phyloP scores from a whole-genome alignment of 2,888 invertebrate species.

The Ophion obscuratus region DNA sequence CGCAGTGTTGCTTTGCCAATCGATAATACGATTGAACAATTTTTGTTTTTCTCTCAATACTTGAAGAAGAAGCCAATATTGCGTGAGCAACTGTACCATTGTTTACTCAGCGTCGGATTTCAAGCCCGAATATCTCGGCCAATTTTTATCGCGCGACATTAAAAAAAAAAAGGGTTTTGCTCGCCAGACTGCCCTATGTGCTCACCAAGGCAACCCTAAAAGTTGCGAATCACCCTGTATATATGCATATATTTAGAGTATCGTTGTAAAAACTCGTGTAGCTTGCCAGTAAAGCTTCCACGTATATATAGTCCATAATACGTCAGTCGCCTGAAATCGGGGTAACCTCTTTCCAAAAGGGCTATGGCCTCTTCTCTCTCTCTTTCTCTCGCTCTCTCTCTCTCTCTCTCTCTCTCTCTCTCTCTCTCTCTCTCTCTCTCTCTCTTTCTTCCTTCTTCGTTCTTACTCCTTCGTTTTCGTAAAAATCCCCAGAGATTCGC shows the following conservation, averaged over 20 bases:
- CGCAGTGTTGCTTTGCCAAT: too few species aligned
- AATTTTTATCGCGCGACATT: too few species aligned
- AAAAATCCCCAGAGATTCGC: slow-evolving; percentile 28
- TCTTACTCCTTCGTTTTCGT: slow-evolving; percentile 23
- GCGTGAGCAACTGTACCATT: too few species aligned
- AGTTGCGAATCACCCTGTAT: background rate
- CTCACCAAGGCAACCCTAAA: too few species aligned
- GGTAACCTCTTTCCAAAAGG: slow-evolving; percentile 72
- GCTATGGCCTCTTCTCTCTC: slow-evolving; percentile 51
- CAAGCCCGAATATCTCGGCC: too few species aligned
- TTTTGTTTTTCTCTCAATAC: too few species aligned
- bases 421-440: slow-evolving; percentile 24
- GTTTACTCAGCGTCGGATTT: too few species aligned
- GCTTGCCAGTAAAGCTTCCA: slow-evolving; percentile 33
- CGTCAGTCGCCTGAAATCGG: slow-evolving; percentile 69
- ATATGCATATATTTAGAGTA: background rate
- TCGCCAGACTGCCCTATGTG: too few species aligned
- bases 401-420: slow-evolving; percentile 27
- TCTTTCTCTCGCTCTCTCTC: slow-evolving; percentile 30
- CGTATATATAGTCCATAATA: slow-evolving; percentile 44
- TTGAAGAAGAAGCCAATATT: too few species aligned
- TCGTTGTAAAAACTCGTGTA: slow-evolving; percentile 15
- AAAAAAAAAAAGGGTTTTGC: too few species aligned
- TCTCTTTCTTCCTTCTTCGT: background rate
- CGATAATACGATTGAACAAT: too few species aligned